phyloP scores from a whole-genome alignment of 2,888 invertebrate genomes.

The Monopis laevigella region DNA sequence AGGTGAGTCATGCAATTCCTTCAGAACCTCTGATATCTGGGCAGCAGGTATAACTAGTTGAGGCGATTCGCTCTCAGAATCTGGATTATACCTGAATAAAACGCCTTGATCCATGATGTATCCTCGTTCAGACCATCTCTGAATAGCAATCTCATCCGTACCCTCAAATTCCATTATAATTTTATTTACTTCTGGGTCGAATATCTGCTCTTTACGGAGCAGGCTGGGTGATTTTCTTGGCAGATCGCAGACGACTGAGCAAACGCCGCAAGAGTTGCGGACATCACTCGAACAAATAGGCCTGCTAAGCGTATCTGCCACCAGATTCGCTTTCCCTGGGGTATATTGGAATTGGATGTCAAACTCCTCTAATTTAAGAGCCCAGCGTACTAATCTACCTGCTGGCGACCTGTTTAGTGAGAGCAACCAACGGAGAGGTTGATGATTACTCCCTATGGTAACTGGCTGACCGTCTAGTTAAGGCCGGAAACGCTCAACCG shows the following conservation, averaged over 20 bases:
- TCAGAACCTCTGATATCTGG: slow-evolving; percentile 16
- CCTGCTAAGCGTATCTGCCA: slow-evolving; percentile 32
- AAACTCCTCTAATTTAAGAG: slow-evolving; percentile 33
- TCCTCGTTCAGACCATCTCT: slow-evolving; percentile 11
- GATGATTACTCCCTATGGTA: too few species aligned
- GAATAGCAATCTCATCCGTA: slow-evolving; percentile 4
- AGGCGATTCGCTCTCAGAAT: slow-evolving; percentile 4
- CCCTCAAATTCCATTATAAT: slow-evolving; percentile 21
- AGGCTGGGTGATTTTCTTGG: too few species aligned
- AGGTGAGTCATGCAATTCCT: slow-evolving; percentile 19
- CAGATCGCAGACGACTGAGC: too few species aligned
- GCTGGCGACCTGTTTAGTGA: slow-evolving; percentile 33
- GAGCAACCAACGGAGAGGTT: slow-evolving; percentile 39
- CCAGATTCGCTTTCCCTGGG: slow-evolving; percentile 31
- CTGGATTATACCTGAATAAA: slow-evolving; percentile 4
- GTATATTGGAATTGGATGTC: slow-evolving; percentile 33
- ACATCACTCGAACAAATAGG: neutral
- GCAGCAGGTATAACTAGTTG: slow-evolving; percentile 11
- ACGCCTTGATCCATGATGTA: slow-evolving; percentile 10
- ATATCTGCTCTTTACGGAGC: too few species aligned
- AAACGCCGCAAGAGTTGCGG: slow-evolving; percentile 14
- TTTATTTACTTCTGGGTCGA: slow-evolving; percentile 19
- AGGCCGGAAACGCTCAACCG: slow-evolving; percentile 22
- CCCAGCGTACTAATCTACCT: slow-evolving; percentile 46
- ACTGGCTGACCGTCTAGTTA: too few species aligned